phyloP scores from a whole-genome alignment of 2,888 invertebrate genomes.

The Rhamphomyia laevipes region DNA sequence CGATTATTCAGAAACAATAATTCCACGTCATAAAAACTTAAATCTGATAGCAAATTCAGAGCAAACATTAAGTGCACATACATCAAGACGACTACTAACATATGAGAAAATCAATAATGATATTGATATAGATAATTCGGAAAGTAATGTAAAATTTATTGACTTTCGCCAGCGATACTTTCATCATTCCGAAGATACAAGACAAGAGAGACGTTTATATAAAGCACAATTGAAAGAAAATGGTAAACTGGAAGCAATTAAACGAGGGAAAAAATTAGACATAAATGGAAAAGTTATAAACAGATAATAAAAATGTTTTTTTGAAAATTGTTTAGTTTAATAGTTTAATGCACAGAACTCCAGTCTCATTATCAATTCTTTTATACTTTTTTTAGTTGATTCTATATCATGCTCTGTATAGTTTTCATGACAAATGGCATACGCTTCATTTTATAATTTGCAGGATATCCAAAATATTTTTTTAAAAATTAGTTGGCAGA shows the following conservation, averaged over 20 bases:
- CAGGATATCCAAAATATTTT: no score
- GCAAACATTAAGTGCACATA: constrained; percentile 69
- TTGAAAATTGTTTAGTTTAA: no score
- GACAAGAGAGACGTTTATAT: constrained; percentile 46
- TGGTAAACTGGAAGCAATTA: constrained; percentile 29
- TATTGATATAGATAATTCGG: constrained; percentile 20
- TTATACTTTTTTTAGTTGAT: no score
- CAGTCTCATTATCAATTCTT: no score
- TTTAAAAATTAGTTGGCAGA: no score
- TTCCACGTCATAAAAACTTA: constrained; percentile 75
- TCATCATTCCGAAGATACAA: constrained; percentile 50
- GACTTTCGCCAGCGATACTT: constrained; percentile 51
- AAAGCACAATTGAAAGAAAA: constrained; percentile 37
- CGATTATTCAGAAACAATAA: constrained; percentile 55
- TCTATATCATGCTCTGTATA: no score
- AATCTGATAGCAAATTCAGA: constrained; percentile 73
- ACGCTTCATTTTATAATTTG: no score
- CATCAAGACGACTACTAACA: constrained; percentile 73
- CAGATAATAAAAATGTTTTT: constrained; percentile 14
- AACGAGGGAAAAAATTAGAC: constrained; percentile 27
- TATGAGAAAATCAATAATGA: constrained; percentile 63
- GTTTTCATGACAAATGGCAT: no score
- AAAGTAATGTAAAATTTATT: constrained; percentile 32
- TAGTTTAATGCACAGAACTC: no score
- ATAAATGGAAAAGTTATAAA: constrained; percentile 25